Evolutionary conservation across 2,113 vertebrate genomes (phyloP), one percentile per base, ranked within the genome.

Genomic region (Sterrhoptilus dennistouni): DNA sequence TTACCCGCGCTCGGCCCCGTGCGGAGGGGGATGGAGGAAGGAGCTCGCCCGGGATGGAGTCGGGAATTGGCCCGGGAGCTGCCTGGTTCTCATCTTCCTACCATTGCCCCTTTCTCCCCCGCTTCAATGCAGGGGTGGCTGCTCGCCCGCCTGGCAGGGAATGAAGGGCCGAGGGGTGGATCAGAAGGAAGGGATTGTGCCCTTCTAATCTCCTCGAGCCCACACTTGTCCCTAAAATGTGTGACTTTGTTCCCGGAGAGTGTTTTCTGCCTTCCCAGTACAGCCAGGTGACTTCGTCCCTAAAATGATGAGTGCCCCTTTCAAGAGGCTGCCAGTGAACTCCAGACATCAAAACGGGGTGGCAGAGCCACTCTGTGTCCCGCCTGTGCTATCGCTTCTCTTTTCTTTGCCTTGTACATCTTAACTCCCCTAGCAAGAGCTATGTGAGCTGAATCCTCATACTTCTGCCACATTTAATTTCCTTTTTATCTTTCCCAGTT

Each of bases 321-420:
- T 59, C 3, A 5, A 36, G 70, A 68, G 25, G 40, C 50, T 85
- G 66, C 38, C 81, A 72, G 63, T 76, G 0, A 72, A 69, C 33
- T 87, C 49, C 47, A 79, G 65, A 12, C 1, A 3, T 60, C 9
- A 23, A 44, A 70, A 14, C 0, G 36, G 42, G n/a, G 14, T 1
- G 3, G 12, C 17, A 53, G 78, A 81, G 29, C 16, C 0, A 0
- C 29, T 45, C 63, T 53, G 27, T 50, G 27, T 19, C 40, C n/a
- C 0, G 0, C 33, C 61, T 42, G 25, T 14, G 38, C 12, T 33
- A 11, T 9, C 0, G 0, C 40, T 42, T 47, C 60, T 81, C 38
- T 70, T 27, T 16, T 35, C 78, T 33, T 25, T 65, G 45, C 66
- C 12, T 45, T 28, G 6, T 8, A 8, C 50, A n/a, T 35, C 40